These are phyloP conservation scores for Eciton burchellii DNA, from an alignment of 1,140 invertebrate species.

Conservation along the genomic window DNA sequence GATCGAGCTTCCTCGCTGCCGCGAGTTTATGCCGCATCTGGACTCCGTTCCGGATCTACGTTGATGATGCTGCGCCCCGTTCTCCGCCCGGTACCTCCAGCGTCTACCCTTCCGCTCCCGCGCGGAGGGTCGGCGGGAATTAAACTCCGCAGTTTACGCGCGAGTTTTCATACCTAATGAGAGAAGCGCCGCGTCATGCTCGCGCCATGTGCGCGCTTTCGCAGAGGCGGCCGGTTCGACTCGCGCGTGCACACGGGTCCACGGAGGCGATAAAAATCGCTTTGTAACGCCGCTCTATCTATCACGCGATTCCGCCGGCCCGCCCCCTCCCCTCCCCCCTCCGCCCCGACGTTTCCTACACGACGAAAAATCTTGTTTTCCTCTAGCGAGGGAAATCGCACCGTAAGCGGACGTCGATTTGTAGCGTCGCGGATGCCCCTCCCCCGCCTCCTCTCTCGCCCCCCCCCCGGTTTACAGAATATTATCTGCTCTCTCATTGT, in stretches of 20 bases:
- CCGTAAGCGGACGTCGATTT: constrained; percentile 57
- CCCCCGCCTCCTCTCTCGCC: too few relatives aligned
- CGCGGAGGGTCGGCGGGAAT: constrained; percentile 62
- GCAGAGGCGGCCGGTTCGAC: constrained; percentile 62
- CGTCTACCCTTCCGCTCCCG: constrained; percentile 43
- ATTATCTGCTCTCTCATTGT: too few relatives aligned
- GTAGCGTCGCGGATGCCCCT: constrained; percentile 26
- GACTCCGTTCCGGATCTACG: too few relatives aligned
- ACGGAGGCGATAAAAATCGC: constrained; percentile 61
- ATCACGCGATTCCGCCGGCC: constrained; percentile 56
- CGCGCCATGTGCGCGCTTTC: constrained; percentile 72
- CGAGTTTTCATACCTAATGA: constrained; percentile 69
- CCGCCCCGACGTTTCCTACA: constrained; percentile 50
- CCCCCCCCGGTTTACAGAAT: constrained; percentile 10
- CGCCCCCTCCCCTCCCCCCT: too few relatives aligned
- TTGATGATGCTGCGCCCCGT: constrained; percentile 4
- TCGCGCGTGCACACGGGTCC: constrained; percentile 8
- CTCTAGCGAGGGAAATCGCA: constrained; percentile 32
- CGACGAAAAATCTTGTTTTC: constrained; percentile 43
- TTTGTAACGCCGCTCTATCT: constrained; percentile 67
- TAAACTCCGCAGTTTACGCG: constrained; percentile 71
- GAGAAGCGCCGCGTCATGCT: constrained; percentile 70
- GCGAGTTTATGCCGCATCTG: not conserved
- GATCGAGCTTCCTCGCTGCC: not conserved
- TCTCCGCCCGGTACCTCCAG: not conserved